Conservation (phyloP, 1,140 invertebrate genomes). For the Trigoniulus corallinus region DNA sequence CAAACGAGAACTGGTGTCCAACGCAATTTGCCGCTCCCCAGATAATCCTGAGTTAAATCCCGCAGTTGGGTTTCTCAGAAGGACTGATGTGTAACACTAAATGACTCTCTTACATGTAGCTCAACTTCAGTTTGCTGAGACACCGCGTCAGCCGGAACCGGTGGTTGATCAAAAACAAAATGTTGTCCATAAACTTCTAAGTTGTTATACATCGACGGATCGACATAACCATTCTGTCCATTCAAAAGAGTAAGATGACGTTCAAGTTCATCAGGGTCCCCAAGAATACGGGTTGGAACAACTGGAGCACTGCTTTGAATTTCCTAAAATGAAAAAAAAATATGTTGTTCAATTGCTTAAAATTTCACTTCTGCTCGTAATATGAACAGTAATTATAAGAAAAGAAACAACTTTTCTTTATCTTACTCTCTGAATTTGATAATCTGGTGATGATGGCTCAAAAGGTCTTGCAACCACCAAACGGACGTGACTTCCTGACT, state of each 20-base stretch:
- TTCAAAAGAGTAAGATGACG: conserved; percentile 44
- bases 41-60: too few species aligned
- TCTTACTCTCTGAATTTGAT: conserved; percentile 24
- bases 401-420: background rate
- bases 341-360: background rate
- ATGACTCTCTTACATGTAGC: conserved; percentile 31
- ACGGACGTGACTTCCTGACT: conserved; percentile 66
- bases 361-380: too few species aligned
- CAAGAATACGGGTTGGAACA: conserved; percentile 63
- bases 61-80: too few species aligned
- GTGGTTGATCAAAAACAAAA: conserved; percentile 22
- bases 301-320: conserved; percentile 56
- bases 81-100: too few species aligned
- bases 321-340: conserved; percentile 27
- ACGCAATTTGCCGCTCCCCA: too few species aligned
- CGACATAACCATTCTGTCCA: conserved; percentile 42
- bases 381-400: background rate
- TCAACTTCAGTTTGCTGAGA: conserved; percentile 29
- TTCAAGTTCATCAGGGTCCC: conserved; percentile 69
- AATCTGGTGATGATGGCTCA: conserved; percentile 51
- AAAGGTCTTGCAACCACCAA: conserved; percentile 75
- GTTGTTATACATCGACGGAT: conserved; percentile 18
- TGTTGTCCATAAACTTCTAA: conserved; percentile 32
- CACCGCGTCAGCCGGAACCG: conserved; percentile 15
- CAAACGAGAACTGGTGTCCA: too few species aligned